Evolutionary conservation across 2,797 vertebrate genomes (phyloP).

Genomic region (Rallus crepitans): DNA sequence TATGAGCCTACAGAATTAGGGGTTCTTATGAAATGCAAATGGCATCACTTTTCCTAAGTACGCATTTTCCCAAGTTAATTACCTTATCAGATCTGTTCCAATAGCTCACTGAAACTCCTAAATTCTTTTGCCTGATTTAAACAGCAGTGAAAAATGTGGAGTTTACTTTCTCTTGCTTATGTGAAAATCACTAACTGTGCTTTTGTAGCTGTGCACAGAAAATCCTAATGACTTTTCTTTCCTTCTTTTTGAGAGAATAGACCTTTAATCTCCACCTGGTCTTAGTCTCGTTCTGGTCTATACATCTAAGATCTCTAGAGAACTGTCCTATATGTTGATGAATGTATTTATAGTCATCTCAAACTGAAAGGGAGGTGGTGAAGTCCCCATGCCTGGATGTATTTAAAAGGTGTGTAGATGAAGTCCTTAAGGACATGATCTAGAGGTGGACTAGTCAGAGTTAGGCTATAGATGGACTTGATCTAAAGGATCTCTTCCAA

Average conservation of each 20-base stretch:
- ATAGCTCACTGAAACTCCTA: too few relatives aligned
- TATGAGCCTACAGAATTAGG: not conserved
- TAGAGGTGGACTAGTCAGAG: too few relatives aligned
- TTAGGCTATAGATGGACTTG: too few relatives aligned
- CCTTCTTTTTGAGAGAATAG: not conserved
- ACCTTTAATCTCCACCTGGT: not conserved
- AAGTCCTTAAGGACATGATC: too few relatives aligned
- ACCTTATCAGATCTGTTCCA: not conserved
- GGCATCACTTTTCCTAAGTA: not conserved
- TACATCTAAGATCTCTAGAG: not conserved
- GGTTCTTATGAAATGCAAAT: not conserved
- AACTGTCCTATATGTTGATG: not conserved
- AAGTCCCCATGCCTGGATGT: too few relatives aligned
- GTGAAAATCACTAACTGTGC: not conserved
- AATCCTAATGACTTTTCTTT: not conserved
- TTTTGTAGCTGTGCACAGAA: not conserved
- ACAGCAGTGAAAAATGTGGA: not conserved
- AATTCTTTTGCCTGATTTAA: not conserved
- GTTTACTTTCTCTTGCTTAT: not conserved
- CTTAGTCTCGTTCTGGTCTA: not conserved
- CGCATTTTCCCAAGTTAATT: not conserved
- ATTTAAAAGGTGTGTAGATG: too few relatives aligned
- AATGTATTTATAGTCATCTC: not conserved
- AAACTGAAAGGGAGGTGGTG: too few relatives aligned
- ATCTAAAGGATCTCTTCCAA: too few relatives aligned